Evolutionary conservation across 2,113 vertebrate genomes (phyloP).

Genomic region (Candoia aspera): DNA sequence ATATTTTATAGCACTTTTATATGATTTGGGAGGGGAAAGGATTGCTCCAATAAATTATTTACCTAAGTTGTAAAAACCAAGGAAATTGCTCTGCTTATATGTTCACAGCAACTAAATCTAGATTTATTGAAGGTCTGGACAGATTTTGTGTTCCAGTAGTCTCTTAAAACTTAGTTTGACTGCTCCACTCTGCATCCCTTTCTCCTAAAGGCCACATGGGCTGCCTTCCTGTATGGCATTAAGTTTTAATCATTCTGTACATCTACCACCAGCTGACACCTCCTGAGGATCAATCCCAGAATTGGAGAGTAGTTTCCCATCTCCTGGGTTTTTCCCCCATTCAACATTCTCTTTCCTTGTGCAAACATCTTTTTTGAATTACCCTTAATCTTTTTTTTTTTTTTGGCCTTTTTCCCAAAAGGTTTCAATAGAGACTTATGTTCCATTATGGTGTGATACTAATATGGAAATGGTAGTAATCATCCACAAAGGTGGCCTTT

Average conservation of each 20-base stretch:
- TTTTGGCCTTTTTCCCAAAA: constrained; percentile 22
- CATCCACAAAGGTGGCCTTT: not conserved
- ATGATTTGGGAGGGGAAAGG: constrained; percentile 49
- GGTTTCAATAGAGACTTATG: constrained; percentile 17
- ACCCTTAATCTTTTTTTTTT: not conserved
- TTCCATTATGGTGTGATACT: constrained; percentile 17
- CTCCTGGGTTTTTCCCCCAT: not conserved
- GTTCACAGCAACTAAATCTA: constrained; percentile 52
- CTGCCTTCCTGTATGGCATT: constrained; percentile 6
- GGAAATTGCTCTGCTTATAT: constrained; percentile 54
- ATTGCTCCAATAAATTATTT: constrained; percentile 69
- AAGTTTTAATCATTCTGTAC: rapidly evolving
- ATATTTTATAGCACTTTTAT: constrained; percentile 68
- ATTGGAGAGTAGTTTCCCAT: not conserved
- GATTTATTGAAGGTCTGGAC: constrained; percentile 45
- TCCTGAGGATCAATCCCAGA: not conserved
- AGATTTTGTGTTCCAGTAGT: constrained; percentile 40
- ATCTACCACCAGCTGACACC: not conserved
- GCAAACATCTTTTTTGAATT: constrained; percentile 12
- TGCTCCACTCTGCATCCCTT: not conserved
- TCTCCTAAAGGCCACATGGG: not conserved
- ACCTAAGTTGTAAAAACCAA: constrained; percentile 65
- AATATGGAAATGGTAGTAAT: constrained; percentile 17
- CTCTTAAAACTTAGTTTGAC: constrained; percentile 21
- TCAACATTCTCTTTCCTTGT: not conserved